Base-by-base conservation (phyloP, 2,113 vertebrate species). In the Lethenteron camtschaticum region DNA sequence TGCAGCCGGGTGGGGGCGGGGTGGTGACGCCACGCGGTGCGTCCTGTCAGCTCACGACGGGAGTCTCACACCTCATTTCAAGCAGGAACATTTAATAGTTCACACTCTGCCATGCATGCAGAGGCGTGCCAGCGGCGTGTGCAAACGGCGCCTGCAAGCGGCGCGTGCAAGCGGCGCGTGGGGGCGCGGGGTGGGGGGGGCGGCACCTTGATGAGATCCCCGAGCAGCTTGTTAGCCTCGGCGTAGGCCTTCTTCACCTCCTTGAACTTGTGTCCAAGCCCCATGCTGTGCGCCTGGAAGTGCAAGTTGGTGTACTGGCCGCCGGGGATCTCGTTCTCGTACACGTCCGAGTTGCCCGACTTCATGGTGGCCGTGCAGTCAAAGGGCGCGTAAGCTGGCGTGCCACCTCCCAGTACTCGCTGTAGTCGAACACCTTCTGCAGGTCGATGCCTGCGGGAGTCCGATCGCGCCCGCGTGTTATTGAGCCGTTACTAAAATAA, bases 321-420 rank as follows among this genome's bases (percentile, higher is more conserved):
- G 1, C 92, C 92, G 0, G 92, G 92, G 73, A 96, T 96, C 83
- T 96, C 92, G n/a, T 96, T 96, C 82, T 96, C 88, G 10, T 95
- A 96, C 20, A 96, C 89, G 1, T 96, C 92, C 0, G 92, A 85
- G 68, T 96, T 96, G 68, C 92, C 92, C 0, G 90, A 91, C 73
- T 96, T 96, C 92, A 96, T 96, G 79, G 92, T 96, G 77, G 92
- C 90, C 0, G 92, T 96, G 81, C 92, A 96, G 84, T 96, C 92
- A 9, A 96, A 96, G 1, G 89, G 82, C 2, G 92, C 83, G 3
- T 96, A 96, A 94, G 82, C 0, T 83, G 90, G 59, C 92, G 82
- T 2, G 90, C 78, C 18, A 84, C 86, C 76, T 96, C 92, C 92
- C 92, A 96, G 76, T 94, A 96, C 73, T 95, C 90, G 2, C 87